Evolutionary conservation across 2,888 invertebrate species (phyloP), one percentile per base, ranked within the genome.

Genomic region (Aleiodes testaceus): DNA sequence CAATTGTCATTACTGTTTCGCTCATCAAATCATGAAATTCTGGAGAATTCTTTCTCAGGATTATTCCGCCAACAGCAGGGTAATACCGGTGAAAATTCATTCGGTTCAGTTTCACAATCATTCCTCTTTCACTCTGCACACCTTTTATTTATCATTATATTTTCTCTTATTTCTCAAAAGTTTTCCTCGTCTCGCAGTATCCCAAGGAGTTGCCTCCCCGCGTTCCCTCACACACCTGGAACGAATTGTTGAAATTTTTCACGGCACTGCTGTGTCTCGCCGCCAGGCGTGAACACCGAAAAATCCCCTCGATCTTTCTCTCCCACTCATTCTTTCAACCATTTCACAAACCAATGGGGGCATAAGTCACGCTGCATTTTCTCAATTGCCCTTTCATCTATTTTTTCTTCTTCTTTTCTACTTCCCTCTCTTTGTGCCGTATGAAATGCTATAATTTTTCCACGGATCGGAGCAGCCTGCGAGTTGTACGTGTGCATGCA

Each of bases 181-280:
- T 66, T 70, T 59, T 61, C 59, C 49, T 55, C 26, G 47, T 55
- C 68, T 68, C 20, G 20, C 49, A 26, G 47, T 49, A 68, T 59
- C 30, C 66, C 47, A 67, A 50, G 47, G 61, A 61, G 69, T 70
- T 18, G 30, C 44, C 12, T 66, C 61, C n/a, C 49, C 53, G 30
- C 65, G 44, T 16, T 18, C 50, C 20, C 36, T 12, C 22, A 47
- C 45, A 18, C 53, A 68, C 63, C 65, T 76, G 75, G 72, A 77
- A 77, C 77, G 76, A 77, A 77, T 77, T 69, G 75, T 50, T 61
- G 69, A 69, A 74, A 77, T 77, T 77, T 77, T 77, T 77, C 77
- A 77, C 70, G 74, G 67, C 70, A 74, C 70, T 14, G 18, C 72
- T 74, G 73, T 26, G 59, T 53, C 14, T 36, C n/a, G 52, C 64